phyloP scores from a whole-genome alignment of 53 echinoderm and acorn worm species.

The Mesocentrotus franciscanus region DNA sequence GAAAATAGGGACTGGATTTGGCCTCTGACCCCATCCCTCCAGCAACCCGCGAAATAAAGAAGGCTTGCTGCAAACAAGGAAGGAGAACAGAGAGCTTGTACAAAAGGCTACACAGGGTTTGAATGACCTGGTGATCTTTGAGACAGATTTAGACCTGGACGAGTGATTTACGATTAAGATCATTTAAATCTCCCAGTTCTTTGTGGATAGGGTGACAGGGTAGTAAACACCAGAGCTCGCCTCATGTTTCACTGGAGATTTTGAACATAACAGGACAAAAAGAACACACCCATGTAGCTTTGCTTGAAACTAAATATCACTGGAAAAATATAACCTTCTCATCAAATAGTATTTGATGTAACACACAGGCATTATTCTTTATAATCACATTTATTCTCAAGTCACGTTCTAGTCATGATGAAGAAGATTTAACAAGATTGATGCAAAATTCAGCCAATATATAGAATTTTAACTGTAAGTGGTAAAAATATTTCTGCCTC shows the following conservation, averaged over 20 bases:
- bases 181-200: constrained; percentile 41
- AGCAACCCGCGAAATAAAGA: constrained; percentile 2
- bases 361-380: too few relatives aligned
- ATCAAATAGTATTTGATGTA: too few relatives aligned
- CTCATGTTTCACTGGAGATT: background rate
- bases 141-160: background rate
- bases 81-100: background rate
- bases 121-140: constrained; percentile 51
- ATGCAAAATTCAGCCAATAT: too few relatives aligned
- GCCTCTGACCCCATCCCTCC: constrained; percentile 48
- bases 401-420: too few relatives aligned
- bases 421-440: too few relatives aligned
- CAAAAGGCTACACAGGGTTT: constrained; percentile 16
- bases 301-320: background rate
- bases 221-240: background rate
- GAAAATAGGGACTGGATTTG: constrained; percentile 14
- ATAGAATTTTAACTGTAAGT: too few relatives aligned
- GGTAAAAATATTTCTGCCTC: too few relatives aligned
- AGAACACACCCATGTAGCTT: background rate
- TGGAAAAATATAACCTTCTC: too few relatives aligned
- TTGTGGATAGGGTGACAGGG: constrained; percentile 14
- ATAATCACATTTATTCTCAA: too few relatives aligned
- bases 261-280: too few relatives aligned
- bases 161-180: constrained; percentile 38
- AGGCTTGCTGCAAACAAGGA: constrained; percentile 26